Evolutionary conservation across 2,797 vertebrate genomes (phyloP).

Genomic region (Apogon talboti): DNA sequence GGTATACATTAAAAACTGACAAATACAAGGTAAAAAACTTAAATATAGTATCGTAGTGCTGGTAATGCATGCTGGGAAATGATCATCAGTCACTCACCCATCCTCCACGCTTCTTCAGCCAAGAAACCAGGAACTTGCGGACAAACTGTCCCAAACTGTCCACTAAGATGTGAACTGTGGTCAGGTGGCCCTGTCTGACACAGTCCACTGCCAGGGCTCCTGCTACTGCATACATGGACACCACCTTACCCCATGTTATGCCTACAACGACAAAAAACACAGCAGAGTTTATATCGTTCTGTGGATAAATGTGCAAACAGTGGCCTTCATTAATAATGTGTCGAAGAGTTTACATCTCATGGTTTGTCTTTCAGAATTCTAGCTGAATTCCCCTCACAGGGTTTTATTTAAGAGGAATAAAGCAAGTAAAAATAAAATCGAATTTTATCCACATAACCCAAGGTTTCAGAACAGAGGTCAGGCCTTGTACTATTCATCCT

Average conservation of each 20-base stretch:
- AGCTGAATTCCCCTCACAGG: too few relatives aligned
- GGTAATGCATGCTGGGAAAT: background rate
- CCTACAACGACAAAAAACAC: slow-evolving; percentile 76
- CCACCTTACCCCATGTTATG: slow-evolving; percentile 98
- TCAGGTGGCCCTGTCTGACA: slow-evolving; percentile 89
- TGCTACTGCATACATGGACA: slow-evolving; percentile 92
- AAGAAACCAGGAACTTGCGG: slow-evolving; percentile 89
- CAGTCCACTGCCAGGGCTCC: slow-evolving; percentile 95
- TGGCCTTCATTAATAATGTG: background rate
- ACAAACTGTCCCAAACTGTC: slow-evolving; percentile 96
- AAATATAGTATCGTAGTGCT: background rate
- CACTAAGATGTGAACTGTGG: slow-evolving; percentile 90
- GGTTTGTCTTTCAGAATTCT: background rate
- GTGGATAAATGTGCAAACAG: background rate
- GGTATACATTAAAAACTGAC: too few relatives aligned
- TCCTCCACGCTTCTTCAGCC: slow-evolving; percentile 95
- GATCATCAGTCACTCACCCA: slow-evolving; percentile 88
- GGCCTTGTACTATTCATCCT: slow-evolving; percentile 3
- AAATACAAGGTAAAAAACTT: too few relatives aligned
- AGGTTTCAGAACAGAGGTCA: background rate
- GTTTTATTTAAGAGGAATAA: background rate
- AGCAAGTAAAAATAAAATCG: background rate
- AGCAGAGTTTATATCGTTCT: background rate
- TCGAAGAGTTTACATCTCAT: background rate
- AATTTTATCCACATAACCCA: background rate